Percentiles rank a stretch among this genome's conserved stretches.
Evolutionary conservation across 1,140 invertebrate genomes (phyloP).

Genomic region (Heliconius hermathena): DNA sequence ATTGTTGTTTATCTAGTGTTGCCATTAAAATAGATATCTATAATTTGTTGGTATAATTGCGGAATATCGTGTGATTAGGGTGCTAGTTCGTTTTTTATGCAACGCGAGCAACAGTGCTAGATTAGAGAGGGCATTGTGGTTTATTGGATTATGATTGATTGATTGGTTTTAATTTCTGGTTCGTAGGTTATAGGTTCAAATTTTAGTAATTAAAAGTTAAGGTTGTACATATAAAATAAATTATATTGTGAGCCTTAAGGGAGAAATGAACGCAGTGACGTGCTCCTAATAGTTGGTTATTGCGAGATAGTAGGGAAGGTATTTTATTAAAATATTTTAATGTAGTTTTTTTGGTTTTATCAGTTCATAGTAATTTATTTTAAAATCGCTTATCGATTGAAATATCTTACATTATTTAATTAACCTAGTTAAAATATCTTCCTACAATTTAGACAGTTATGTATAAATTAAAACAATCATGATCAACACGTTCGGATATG

Average conservation of each 20-base stretch:
- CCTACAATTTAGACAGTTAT: too few relatives aligned
- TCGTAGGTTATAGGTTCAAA: background rate
- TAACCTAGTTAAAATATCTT: too few relatives aligned
- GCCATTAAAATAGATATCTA: background rate
- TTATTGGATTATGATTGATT: background rate
- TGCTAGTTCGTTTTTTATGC: background rate
- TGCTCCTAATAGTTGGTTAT: background rate
- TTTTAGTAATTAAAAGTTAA: background rate
- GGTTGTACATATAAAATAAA: background rate
- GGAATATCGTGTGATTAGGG: background rate
- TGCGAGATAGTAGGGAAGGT: background rate
- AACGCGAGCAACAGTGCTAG: background rate
- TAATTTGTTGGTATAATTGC: background rate
- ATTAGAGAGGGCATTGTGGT: background rate
- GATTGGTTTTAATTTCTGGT: background rate
- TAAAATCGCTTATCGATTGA: too few relatives aligned
- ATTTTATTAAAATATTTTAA: background rate
- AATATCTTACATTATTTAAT: too few relatives aligned
- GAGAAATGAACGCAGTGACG: background rate
- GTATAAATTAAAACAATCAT: too few relatives aligned
- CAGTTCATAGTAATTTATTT: background rate
- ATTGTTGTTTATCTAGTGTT: slow-evolving; percentile 1
- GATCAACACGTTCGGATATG: too few relatives aligned
- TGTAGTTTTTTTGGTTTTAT: background rate
- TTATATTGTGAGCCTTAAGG: background rate